These are phyloP conservation scores for Dichetophora obliterata DNA, from an alignment of 2,888 invertebrate genomes.

Conservation along the genomic window DNA sequence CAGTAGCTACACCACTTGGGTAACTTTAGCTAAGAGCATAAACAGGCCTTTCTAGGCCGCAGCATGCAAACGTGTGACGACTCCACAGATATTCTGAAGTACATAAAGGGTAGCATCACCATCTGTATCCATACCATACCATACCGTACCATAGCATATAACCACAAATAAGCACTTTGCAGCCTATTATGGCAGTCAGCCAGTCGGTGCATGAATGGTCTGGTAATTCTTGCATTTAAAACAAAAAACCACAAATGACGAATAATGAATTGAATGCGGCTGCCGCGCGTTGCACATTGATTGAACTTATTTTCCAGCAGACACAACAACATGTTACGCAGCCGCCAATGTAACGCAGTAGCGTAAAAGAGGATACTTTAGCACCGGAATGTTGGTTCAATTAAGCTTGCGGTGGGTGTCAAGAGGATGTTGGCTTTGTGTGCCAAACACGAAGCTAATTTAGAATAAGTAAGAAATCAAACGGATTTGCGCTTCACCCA, in stretches of 20 bases:
- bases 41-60: too few relatives aligned
- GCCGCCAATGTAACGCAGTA: too few relatives aligned
- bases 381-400: not conserved
- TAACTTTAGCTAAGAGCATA: not conserved
- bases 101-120: too few relatives aligned
- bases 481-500: constrained; percentile 5
- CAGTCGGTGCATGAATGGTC: not conserved
- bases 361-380: too few relatives aligned
- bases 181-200: constrained; percentile 16
- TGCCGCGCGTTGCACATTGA: constrained; percentile 10
- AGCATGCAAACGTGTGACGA: too few relatives aligned
- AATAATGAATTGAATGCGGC: constrained; percentile 38
- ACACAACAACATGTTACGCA: not conserved
- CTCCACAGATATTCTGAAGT: too few relatives aligned
- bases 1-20: not conserved
- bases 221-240: constrained; percentile 26
- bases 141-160: not conserved
- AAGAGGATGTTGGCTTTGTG: constrained; percentile 18
- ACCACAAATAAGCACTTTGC: constrained; percentile 26
- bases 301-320: constrained; percentile 16
- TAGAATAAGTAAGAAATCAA: constrained; percentile 1
- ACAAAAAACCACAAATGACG: constrained; percentile 42
- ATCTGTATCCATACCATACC: too few relatives aligned
- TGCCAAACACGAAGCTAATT: constrained; percentile 3
- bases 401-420: constrained; percentile 8